A percentile compares a stretch with the other conserved stretches of the same genome.
Conservation (phyloP, 2,113 vertebrate genomes). For the Fulica atra region DNA sequence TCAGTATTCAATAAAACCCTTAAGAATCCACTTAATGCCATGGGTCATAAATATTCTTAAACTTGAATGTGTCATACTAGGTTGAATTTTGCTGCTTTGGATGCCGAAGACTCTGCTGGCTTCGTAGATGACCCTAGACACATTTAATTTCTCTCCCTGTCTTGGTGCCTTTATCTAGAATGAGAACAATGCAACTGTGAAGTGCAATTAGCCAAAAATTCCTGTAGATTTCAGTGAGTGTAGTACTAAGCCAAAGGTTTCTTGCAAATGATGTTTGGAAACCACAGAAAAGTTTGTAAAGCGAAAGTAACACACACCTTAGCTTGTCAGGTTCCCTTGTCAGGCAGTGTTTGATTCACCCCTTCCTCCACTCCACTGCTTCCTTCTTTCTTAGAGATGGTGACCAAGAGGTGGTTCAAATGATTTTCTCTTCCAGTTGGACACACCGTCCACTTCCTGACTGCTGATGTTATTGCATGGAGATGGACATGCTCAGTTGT, state of each 20-base stretch:
- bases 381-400: not conserved
- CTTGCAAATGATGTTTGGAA: not conserved
- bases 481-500: not conserved
- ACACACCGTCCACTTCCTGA: accelerated
- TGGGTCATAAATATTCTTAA: not conserved
- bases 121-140: not conserved
- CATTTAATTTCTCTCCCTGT: not conserved
- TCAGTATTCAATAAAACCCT: not conserved
- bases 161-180: not conserved
- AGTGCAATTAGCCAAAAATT: not conserved
- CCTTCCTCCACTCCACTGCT: not conserved
- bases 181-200: not conserved
- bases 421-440: not conserved
- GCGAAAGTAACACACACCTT: accelerated
- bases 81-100: not conserved
- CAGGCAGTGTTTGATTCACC: not conserved
- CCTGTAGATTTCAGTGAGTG: not conserved
- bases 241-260: not conserved
- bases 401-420: not conserved
- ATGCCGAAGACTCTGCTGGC: not conserved
- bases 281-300: not conserved
- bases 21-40: not conserved
- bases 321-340: not conserved
- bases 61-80: not conserved
- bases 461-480: not conserved